phyloP scores from a whole-genome alignment of 2,113 vertebrate genomes.

The Sceloporus undulatus region DNA sequence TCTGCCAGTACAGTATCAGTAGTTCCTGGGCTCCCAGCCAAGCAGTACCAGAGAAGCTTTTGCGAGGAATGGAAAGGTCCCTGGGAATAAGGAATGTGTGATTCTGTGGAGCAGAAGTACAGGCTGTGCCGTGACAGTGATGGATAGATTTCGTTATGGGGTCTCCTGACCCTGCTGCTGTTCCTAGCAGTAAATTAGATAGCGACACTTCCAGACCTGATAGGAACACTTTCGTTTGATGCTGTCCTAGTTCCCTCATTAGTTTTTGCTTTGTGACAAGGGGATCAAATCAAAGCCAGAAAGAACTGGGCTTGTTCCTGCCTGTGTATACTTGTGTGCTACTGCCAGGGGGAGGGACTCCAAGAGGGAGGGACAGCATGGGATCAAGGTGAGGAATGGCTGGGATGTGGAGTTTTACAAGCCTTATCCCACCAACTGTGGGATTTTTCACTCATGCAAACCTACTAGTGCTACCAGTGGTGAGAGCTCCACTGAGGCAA shows the following conservation, averaged over 20 bases:
- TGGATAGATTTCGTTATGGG: slow-evolving; percentile 35
- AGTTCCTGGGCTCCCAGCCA: slow-evolving; percentile 4
- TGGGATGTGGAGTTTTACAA: no score
- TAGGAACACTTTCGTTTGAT: slow-evolving; percentile 14
- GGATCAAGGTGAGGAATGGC: not conserved
- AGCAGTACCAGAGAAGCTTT: not conserved
- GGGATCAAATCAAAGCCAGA: not conserved
- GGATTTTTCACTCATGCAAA: no score
- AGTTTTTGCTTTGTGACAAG: slow-evolving; percentile 32
- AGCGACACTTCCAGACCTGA: slow-evolving; percentile 8
- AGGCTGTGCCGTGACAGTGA: slow-evolving; percentile 27
- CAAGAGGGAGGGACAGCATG: not conserved
- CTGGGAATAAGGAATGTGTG: not conserved
- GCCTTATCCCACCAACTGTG: no score
- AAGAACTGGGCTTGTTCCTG: not conserved
- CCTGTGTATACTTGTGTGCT: not conserved
- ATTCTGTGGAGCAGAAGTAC: not conserved
- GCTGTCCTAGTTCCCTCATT: slow-evolving; percentile 22
- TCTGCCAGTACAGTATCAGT: not conserved
- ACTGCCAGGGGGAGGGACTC: no score
- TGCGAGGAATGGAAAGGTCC: not conserved
- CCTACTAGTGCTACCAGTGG: no score
- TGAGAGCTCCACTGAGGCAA: no score
- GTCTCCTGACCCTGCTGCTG: slow-evolving; percentile 21
- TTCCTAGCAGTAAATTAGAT: slow-evolving; percentile 39